Base-by-base conservation (phyloP, 92 coral and sea anemone genomes). In the Umimayanthus chanpuru region DNA sequence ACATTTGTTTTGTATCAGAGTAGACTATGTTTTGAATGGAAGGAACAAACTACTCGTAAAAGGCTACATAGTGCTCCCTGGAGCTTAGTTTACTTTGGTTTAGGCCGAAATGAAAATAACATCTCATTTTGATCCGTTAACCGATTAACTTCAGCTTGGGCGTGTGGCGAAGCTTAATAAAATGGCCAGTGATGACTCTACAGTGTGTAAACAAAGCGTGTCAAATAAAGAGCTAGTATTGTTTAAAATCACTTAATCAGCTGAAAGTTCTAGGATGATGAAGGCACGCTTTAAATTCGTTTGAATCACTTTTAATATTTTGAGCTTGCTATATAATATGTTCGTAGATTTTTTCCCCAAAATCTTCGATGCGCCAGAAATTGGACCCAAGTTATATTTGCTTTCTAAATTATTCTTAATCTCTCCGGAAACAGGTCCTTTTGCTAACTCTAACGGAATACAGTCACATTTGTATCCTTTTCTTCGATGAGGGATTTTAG, bases 381-480 rank as follows among this genome's bases (percentile, higher is more conserved):
- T 84, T 85, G 73, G 81, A 89, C 82, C 74, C 50, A 56, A 61
- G 86, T 65, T 20, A 30, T 93, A 89, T 90, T 94, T 91, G 78
- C 90, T 78, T 76, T 81, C 79, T 85, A 89, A 94, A 94, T 94
- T 94, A 88, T 85, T 77, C 82, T 64, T 87, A 93, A 94, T 90
- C 93, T 85, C 73, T 82, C 96, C 98, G 98, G 96, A 93, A 90
- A 89, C 94, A 87, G 84, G 77, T 68, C 76, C 90, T 88, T 85
- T 89, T 85, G 81, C 94, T 88, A 94, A 91, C 95, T 91, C 64
- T 86, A 40, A 85, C 72, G 85, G 88, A 90, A 89, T 85, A 76
- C 82, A 90, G 88, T 90, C 64, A 30, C 65, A 58, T 82, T 76
- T 83, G 72, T 70, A 75, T 85, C 87, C 88, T 85, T 77, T 88